These are phyloP conservation scores for Eulemur rufifrons DNA, from an alignment of 2,113 vertebrate species.

Conservation along the genomic window DNA sequence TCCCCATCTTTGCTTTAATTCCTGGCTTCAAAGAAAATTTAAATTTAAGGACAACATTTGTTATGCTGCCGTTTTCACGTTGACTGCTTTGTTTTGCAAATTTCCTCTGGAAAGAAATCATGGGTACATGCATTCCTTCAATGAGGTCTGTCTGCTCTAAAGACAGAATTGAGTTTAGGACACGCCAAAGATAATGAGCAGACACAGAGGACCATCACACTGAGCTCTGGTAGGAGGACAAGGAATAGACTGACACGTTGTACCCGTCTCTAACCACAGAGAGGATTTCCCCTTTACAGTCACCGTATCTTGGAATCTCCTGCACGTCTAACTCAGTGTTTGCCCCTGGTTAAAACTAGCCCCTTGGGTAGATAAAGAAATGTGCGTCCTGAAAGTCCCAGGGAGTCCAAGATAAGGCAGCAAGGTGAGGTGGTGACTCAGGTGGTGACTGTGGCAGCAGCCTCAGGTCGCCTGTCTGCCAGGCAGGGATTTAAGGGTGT, in stretches of 20 bases:
- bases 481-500: neutral
- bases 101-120: neutral
- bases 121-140: neutral
- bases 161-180: neutral
- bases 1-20: neutral
- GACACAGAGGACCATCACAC: neutral
- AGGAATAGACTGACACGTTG: neutral
- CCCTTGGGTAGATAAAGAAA: constrained; percentile 25
- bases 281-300: neutral
- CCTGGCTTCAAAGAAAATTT: neutral
- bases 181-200: no score
- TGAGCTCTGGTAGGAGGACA: neutral
- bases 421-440: neutral
- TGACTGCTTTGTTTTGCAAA: neutral
- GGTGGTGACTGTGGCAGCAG: neutral
- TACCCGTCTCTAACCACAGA: neutral
- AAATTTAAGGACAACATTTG: neutral
- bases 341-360: neutral
- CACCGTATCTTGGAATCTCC: neutral
- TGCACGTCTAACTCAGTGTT: neutral
- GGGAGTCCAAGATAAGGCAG: neutral
- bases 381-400: neutral
- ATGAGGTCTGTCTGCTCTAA: neutral
- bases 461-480: neutral
- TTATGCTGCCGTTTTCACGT: neutral